These are phyloP conservation scores for Caenorhabditis tropicalis DNA, from an alignment of 1,140 invertebrate genomes.

Conservation along the genomic window DNA sequence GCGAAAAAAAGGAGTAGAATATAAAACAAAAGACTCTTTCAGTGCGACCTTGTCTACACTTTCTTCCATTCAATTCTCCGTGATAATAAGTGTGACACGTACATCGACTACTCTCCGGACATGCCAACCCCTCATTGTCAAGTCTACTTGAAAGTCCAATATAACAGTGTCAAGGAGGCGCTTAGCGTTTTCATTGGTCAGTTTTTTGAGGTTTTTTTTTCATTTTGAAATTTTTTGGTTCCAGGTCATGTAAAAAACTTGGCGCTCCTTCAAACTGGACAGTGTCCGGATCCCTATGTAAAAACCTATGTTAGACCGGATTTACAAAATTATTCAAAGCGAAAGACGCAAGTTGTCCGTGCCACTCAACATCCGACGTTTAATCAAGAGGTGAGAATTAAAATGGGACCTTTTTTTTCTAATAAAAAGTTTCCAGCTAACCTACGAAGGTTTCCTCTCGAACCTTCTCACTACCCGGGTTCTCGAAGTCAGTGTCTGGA, in stretches of 20 bases:
- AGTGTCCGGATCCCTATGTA: slow-evolving; percentile 57
- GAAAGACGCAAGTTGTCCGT: slow-evolving; percentile 55
- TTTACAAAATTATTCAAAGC: slow-evolving; percentile 46
- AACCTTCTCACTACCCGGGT: slow-evolving; percentile 4
- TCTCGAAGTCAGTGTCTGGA: slow-evolving; percentile 49
- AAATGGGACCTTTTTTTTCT: neutral
- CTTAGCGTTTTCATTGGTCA: slow-evolving; percentile 49
- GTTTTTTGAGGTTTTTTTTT: neutral
- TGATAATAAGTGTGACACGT: slow-evolving; percentile 76
- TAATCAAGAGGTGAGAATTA: slow-evolving; percentile 53
- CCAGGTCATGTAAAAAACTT: slow-evolving; percentile 56
- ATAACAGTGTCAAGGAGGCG: slow-evolving; percentile 8
- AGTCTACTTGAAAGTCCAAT: slow-evolving; percentile 41
- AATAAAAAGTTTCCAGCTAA: neutral
- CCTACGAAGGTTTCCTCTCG: neutral
- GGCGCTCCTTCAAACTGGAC: slow-evolving; percentile 35
- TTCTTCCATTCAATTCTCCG: slow-evolving; percentile 94
- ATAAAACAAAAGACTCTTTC: slow-evolving; percentile 73
- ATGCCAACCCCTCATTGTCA: slow-evolving; percentile 19
- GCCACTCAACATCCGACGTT: slow-evolving; percentile 60
- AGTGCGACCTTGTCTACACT: slow-evolving; percentile 94
- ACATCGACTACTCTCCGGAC: neutral
- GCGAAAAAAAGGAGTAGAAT: neutral
- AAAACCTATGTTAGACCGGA: slow-evolving; percentile 58
- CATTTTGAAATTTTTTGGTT: slow-evolving; percentile 3